Evolutionary conservation across 2,888 invertebrate species (phyloP), one percentile per base, ranked within the genome.

Genomic region (Phorcus lineatus): DNA sequence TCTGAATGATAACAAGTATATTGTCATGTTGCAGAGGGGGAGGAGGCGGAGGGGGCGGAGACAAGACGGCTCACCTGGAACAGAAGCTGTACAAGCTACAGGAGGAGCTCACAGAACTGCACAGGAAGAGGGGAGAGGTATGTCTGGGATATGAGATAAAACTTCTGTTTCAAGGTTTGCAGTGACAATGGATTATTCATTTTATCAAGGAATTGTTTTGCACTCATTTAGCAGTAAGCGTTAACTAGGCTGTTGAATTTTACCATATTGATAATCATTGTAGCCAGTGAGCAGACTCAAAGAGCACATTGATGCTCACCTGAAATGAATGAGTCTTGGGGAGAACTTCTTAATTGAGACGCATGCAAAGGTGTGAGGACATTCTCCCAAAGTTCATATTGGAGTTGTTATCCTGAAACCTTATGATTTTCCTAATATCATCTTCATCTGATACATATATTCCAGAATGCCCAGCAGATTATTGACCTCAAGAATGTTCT

Each of bases 51-150:
- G 87, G 87, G 74, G 86, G 87, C 13, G 86, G 83, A 54, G 87
- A 84, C 47, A 88, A 81, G 74, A 85, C 80, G 17, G 84, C 88
- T 54, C 87, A 84, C 13, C 94, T 98, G 79, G 98, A 98, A 93
- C 97, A 97, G 90, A 97, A 97, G 93, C 94, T 98, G 75, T 94
- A 97, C 83, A 94, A 95, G 17, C 96, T 98, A 91, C 98, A 98
- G 92, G 98, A 98, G 93, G 98, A 99, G 92, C 94, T 99, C 53
- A 97, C 98, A 0, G 97, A 97, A 80, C 93, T 98, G 80, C 98
- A 98, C 91, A 95, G 96, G 88, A 95, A 97, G 80, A 96, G 97
- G 93, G 97, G 98, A 67, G 98, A 98, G 89, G 93, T 93, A 83
- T 79, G 83, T 77, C 9, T 19, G 9, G 52, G 40, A 19, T 31